Evolutionary conservation across 30 jellyfish, hydroid and myxozoan genomes (phyloP).

Genomic region (Sanderia malayensis): DNA sequence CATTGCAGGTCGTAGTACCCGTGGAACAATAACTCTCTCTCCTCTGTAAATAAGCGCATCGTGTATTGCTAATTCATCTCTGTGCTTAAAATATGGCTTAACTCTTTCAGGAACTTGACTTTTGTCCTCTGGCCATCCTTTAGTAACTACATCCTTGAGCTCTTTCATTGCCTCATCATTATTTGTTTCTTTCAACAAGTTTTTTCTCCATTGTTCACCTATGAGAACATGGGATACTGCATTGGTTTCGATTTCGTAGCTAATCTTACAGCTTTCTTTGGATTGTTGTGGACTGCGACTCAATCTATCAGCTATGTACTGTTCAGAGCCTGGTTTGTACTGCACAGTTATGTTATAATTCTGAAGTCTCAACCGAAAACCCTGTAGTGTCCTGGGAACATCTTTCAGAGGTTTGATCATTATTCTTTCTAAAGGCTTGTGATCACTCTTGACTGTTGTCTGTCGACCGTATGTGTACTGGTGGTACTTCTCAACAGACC

Average conservation of each 20-base stretch:
- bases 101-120: slow-evolving; percentile 38
- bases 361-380: slow-evolving; percentile 48
- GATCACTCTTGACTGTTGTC: slow-evolving; percentile 32
- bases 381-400: slow-evolving; percentile 29
- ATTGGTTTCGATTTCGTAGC: slow-evolving; percentile 24
- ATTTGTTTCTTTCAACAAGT: slow-evolving; percentile 37
- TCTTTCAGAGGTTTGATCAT: slow-evolving; percentile 38
- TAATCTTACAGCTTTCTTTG: slow-evolving; percentile 32
- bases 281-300: slow-evolving; percentile 44
- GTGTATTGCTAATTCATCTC: slow-evolving; percentile 52
- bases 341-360: slow-evolving; percentile 35
- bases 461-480: slow-evolving; percentile 28
- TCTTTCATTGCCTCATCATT: slow-evolving; percentile 44
- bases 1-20: slow-evolving; percentile 37
- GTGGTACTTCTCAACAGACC: slow-evolving; percentile 30
- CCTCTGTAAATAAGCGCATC: slow-evolving; percentile 48
- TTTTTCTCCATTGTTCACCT: slow-evolving; percentile 55
- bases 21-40: slow-evolving; percentile 34
- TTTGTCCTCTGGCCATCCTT: slow-evolving; percentile 62
- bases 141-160: slow-evolving; percentile 35
- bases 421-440: slow-evolving; percentile 29
- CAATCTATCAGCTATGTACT: slow-evolving; percentile 47
- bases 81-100: slow-evolving; percentile 47
- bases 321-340: slow-evolving; percentile 58
- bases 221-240: slow-evolving; percentile 44